These are phyloP conservation scores for Crotalus helleri DNA, from an alignment of 2,113 vertebrate genomes.

Conservation along the genomic window DNA sequence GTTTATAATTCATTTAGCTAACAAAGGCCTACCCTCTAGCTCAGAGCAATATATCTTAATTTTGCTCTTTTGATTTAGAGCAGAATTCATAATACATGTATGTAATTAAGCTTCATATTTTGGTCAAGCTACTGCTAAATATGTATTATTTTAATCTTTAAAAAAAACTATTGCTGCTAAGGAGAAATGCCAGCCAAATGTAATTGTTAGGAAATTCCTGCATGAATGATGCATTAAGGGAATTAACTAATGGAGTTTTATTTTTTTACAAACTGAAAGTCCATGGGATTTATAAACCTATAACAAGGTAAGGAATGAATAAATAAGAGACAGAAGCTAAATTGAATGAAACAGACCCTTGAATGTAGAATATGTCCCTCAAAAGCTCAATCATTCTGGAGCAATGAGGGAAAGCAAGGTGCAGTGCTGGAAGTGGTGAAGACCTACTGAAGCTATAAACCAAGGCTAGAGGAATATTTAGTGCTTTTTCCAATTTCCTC, in stretches of 20 bases:
- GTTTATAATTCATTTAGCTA: background rate
- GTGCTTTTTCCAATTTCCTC: background rate
- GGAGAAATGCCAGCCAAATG: slow-evolving; percentile 32
- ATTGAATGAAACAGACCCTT: slow-evolving; percentile 22
- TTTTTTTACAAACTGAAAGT: slow-evolving; percentile 6
- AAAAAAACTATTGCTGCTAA: slow-evolving; percentile 44
- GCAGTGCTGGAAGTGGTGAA: background rate
- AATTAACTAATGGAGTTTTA: slow-evolving; percentile 9
- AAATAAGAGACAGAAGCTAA: background rate
- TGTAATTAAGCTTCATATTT: slow-evolving; percentile 6
- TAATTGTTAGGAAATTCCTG: slow-evolving; percentile 34
- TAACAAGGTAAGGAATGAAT: background rate
- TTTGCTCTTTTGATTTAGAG: slow-evolving; percentile 6
- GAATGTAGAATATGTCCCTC: background rate
- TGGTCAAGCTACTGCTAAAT: background rate
- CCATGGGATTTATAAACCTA: background rate
- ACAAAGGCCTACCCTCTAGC: background rate
- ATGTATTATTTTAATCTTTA: slow-evolving; percentile 51
- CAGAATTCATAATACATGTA: background rate
- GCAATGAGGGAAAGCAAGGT: background rate
- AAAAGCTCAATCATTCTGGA: slow-evolving; percentile 14
- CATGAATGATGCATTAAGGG: slow-evolving; percentile 23
- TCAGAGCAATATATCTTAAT: background rate
- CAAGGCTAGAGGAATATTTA: slow-evolving; percentile 1
- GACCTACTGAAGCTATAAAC: background rate